Conservation (phyloP, 2,113 vertebrate species). For the Corythoichthys intestinalis region DNA sequence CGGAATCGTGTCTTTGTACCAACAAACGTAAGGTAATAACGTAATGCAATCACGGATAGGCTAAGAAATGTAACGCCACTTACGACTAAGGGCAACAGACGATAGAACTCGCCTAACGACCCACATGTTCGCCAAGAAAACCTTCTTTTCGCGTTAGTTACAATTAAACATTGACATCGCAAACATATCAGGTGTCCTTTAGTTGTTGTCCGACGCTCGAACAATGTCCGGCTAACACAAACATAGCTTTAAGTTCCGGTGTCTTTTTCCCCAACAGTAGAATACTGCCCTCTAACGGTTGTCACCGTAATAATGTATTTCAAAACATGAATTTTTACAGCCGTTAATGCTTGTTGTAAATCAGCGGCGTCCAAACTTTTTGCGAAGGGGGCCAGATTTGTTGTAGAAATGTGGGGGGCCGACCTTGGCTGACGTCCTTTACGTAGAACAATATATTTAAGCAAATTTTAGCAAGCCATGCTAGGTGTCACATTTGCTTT, state of each 20-base stretch:
- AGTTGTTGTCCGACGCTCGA: conserved; percentile 26
- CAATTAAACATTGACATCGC: conserved; percentile 6
- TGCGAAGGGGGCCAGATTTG: no score
- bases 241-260: conserved; percentile 40
- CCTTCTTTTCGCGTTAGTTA: background rate
- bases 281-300: background rate
- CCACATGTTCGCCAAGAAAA: conserved; percentile 55
- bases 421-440: no score
- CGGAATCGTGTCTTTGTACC: background rate
- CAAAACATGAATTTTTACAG: no score
- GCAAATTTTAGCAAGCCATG: no score
- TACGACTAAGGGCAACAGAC: conserved; percentile 54
- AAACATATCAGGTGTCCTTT: background rate
- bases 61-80: background rate
- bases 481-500: no score
- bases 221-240: conserved; percentile 16
- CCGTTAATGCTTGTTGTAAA: no score
- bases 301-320: background rate
- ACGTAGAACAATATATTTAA: no score
- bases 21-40: background rate
- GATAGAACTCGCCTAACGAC: conserved; percentile 49
- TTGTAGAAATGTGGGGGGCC: no score
- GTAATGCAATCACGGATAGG: background rate
- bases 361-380: no score
- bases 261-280: background rate